These are phyloP conservation scores for Enteromius treurensis DNA, from an alignment of 2,797 vertebrate genomes.

Conservation along the genomic window DNA sequence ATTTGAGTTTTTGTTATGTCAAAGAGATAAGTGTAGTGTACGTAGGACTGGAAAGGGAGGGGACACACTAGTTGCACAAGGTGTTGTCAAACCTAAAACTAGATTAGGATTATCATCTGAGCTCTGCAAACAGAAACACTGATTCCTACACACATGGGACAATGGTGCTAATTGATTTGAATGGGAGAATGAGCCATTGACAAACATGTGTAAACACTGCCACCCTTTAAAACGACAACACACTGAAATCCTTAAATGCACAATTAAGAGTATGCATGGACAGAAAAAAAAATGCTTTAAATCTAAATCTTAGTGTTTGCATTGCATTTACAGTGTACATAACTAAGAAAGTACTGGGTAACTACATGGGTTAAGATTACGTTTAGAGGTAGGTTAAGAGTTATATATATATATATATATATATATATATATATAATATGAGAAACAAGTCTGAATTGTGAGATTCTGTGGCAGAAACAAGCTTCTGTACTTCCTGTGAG, in stretches of 20 bases:
- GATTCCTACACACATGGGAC: slow-evolving; percentile 44
- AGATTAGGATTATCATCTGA: slow-evolving; percentile 41
- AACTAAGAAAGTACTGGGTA: not conserved
- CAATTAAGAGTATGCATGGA: not conserved
- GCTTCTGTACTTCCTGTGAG: not conserved
- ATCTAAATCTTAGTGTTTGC: not conserved
- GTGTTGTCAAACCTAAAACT: slow-evolving; percentile 41
- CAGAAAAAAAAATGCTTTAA: not conserved
- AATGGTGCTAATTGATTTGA: slow-evolving; percentile 51
- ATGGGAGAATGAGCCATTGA: slow-evolving; percentile 46
- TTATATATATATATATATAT: no score
- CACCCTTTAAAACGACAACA: slow-evolving; percentile 22
- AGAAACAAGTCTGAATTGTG: no score
- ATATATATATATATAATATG: no score
- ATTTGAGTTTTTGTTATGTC: slow-evolving; percentile 24
- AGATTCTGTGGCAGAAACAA: not conserved
- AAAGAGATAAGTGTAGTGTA: slow-evolving; percentile 26
- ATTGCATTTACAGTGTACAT: not conserved
- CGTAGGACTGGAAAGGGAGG: not conserved
- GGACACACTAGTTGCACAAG: slow-evolving; percentile 46
- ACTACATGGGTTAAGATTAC: not conserved
- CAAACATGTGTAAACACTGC: slow-evolving; percentile 51
- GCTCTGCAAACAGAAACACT: slow-evolving; percentile 47
- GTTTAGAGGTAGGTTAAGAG: no score
- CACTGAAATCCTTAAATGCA: not conserved